phyloP scores from a whole-genome alignment of 2,888 invertebrate species.

The Myopa testacea region DNA sequence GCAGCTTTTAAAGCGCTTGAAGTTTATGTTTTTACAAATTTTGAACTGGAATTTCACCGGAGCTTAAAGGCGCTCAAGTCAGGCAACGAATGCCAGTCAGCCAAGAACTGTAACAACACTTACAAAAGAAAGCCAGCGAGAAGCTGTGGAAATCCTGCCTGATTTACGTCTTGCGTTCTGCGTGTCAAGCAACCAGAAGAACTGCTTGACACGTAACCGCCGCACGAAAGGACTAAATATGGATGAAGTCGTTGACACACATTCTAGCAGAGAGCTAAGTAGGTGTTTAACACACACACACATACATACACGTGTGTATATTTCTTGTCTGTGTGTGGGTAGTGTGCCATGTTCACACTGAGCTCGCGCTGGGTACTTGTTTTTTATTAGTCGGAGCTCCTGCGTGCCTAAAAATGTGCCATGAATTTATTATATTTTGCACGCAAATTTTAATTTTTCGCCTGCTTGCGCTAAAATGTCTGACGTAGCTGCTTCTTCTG shows the following conservation, averaged over 20 bases:
- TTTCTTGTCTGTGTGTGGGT: not conserved
- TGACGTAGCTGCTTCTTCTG: not conserved
- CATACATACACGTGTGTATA: not conserved
- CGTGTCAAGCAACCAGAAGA: not conserved
- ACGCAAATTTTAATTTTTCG: not conserved
- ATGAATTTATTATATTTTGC: not conserved
- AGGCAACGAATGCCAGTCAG: no score
- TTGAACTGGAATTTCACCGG: no score
- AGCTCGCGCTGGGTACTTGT: not conserved
- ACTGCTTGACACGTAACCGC: constrained; percentile 7
- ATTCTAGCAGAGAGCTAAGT: constrained; percentile 49
- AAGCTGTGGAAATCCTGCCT: no score
- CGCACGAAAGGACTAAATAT: constrained; percentile 55
- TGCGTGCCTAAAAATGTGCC: constrained; percentile 5
- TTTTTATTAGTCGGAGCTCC: not conserved
- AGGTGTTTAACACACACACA: constrained; percentile 25
- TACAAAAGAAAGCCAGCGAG: no score
- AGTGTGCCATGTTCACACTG: not conserved
- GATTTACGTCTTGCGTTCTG: not conserved
- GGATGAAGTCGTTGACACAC: constrained; percentile 63
- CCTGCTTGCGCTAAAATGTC: not conserved
- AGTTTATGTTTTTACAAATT: not conserved
- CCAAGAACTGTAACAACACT: no score
- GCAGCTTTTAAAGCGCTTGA: not conserved
- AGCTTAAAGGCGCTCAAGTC: no score